Base-by-base conservation (phyloP, 1,140 invertebrate species). In the Alviniconcha marisindica region DNA sequence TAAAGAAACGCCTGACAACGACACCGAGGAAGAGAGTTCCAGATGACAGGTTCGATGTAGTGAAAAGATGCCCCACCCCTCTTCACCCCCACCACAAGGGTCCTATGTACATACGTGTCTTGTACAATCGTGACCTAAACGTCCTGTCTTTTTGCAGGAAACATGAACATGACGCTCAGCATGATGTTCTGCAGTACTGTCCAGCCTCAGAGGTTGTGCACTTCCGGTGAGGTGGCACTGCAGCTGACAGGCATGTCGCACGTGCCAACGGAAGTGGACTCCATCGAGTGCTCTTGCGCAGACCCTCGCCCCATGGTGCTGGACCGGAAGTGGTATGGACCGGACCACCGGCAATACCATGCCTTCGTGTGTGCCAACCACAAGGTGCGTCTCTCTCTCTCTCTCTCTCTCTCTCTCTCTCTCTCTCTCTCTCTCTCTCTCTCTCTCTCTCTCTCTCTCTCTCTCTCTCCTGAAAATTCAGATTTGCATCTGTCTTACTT, bases 81-180 rank as follows among this genome's bases (percentile, higher is more conserved):
- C n/a, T n/a, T n/a, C n/a, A n/a, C n/a, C n/a, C n/a, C n/a, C n/a
- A n/a, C n/a, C n/a, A n/a, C n/a, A n/a, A n/a, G n/a, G n/a, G n/a
- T n/a, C n/a, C n/a, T n/a, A n/a, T n/a, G n/a, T n/a, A n/a, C n/a
- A n/a, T n/a, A n/a, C n/a, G n/a, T n/a, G n/a, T n/a, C n/a, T n/a
- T n/a, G n/a, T n/a, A n/a, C n/a, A n/a, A n/a, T n/a, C n/a, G n/a
- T n/a, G n/a, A n/a, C n/a, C n/a, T n/a, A n/a, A 54, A 54, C 51
- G 24, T 12, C n/a, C n/a, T n/a, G n/a, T n/a, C n/a, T n/a, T n/a
- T n/a, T 66, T 3, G 21, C 73, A 76, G 73, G 73, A 40, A n/a
- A 33, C 42, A 76, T 76, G 42, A 76, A 36, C 44, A 76, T 76
- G 73, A 51, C 44, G 42, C 40, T 76, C 73, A 51, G 42, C 44